Conservation (phyloP, 2,113 vertebrate species). For the Osmerus mordax region DNA sequence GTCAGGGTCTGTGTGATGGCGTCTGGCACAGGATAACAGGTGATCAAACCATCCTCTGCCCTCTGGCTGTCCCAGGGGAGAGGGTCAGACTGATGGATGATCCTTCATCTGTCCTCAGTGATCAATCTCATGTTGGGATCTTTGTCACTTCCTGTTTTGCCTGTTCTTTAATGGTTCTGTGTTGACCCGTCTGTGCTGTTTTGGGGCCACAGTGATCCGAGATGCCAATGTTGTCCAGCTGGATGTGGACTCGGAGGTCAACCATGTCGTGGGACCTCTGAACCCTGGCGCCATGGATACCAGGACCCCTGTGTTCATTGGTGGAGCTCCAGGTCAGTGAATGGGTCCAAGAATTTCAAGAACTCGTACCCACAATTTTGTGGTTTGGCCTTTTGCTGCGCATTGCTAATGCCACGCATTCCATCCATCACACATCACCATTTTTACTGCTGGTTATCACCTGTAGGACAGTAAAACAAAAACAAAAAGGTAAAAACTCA, state of each 20-base stretch:
- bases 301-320: constrained; percentile 84
- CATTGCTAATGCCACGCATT: too few species aligned
- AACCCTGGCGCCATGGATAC: constrained; percentile 68
- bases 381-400: too few species aligned
- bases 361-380: not conserved
- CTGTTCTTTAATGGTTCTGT: too few species aligned
- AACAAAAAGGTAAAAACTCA: too few species aligned
- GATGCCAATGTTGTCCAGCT: constrained; percentile 85
- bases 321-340: constrained; percentile 86
- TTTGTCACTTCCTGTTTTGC: not conserved
- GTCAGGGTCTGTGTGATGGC: constrained; percentile 81
- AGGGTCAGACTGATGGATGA: not conserved
- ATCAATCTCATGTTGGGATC: not conserved
- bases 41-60: constrained; percentile 45
- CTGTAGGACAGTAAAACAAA: too few species aligned
- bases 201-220: constrained; percentile 78
- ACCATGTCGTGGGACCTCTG: constrained; percentile 81
- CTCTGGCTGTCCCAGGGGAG: not conserved
- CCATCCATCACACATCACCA: too few species aligned
- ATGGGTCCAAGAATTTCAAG: not conserved
- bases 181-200: not conserved
- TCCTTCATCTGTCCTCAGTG: not conserved
- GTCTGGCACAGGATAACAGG: constrained; percentile 90
- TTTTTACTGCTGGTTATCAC: too few species aligned
- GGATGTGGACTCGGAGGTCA: constrained; percentile 90